Conservation (phyloP, 2,113 vertebrate species). For the Limnothrissa miodon region DNA sequence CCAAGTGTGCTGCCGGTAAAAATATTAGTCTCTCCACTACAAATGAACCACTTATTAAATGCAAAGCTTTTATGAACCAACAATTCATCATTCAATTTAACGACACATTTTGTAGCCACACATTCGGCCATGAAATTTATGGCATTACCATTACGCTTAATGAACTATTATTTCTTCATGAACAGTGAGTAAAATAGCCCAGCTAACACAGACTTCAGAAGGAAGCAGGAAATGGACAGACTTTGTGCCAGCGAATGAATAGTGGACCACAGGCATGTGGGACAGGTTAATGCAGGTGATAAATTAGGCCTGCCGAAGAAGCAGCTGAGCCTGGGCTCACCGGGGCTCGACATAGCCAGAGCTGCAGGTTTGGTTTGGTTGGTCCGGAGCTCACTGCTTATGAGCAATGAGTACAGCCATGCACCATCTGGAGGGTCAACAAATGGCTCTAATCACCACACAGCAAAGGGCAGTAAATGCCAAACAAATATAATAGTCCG, state of each 20-base stretch:
- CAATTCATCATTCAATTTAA: constrained; percentile 54
- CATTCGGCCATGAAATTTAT: constrained; percentile 44
- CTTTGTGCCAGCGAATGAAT: constrained; percentile 26
- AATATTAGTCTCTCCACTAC: constrained; percentile 43
- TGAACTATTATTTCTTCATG: constrained; percentile 51
- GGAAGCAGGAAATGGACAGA: constrained; percentile 39
- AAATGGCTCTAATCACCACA: not conserved
- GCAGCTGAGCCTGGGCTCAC: not conserved
- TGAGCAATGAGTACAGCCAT: constrained; percentile 3
- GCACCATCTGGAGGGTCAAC: constrained; percentile 1
- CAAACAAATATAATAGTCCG: not conserved
- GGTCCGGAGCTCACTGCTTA: not conserved
- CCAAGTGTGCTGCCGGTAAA: constrained; percentile 44
- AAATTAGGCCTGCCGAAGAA: constrained; percentile 22
- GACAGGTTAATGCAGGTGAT: constrained; percentile 21
- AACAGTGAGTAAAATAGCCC: constrained; percentile 36
- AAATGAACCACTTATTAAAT: constrained; percentile 47
- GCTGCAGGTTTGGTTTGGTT: not conserved
- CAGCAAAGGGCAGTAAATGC: not conserved
- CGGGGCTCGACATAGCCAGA: not conserved
- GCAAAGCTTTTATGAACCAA: constrained; percentile 57
- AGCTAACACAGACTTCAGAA: constrained; percentile 26
- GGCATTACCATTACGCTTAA: constrained; percentile 47
- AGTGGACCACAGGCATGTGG: constrained; percentile 13
- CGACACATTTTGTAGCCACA: constrained; percentile 43